Percentiles rank a stretch among this genome's conserved stretches.
These are phyloP conservation scores for Mesitornis unicolor DNA, from an alignment of 2,113 vertebrate genomes.

Conservation along the genomic window DNA sequence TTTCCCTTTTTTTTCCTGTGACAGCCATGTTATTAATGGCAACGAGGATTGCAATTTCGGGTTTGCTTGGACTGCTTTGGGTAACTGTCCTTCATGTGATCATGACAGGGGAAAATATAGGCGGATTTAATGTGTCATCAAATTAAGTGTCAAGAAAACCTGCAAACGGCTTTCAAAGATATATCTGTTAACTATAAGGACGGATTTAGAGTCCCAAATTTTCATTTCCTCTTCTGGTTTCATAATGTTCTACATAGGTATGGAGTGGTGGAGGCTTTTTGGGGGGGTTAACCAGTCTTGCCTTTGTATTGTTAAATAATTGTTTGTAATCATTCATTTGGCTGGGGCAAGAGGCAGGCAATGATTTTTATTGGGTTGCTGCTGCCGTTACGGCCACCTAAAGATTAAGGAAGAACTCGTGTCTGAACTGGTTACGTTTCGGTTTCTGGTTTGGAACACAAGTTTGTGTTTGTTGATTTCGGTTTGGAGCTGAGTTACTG, in stretches of 20 bases:
- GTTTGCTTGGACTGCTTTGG: not conserved
- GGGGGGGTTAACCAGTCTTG: rapidly evolving
- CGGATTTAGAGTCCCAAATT: not conserved
- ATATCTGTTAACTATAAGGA: not conserved
- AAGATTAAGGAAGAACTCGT: not conserved
- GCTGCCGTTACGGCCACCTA: not conserved
- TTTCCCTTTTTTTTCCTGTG: not conserved
- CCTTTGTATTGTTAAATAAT: not conserved
- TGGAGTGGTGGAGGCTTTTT: too few relatives aligned
- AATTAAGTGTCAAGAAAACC: not conserved
- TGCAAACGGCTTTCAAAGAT: not conserved
- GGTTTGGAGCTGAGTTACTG: not conserved
- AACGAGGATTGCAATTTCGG: rapidly evolving
- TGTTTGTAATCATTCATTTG: not conserved
- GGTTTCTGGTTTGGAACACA: not conserved
- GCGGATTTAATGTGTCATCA: not conserved
- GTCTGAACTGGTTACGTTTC: not conserved
- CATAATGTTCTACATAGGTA: rapidly evolving
- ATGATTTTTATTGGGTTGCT: too few relatives aligned
- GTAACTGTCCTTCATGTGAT: not conserved
- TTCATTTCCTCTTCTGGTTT: not conserved
- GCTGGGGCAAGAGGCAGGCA: not conserved
- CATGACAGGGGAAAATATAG: rapidly evolving
- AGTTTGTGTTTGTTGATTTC: not conserved
- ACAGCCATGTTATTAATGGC: rapidly evolving